phyloP scores from a whole-genome alignment of 1,140 invertebrate genomes.

The Notospermus geniculatus region DNA sequence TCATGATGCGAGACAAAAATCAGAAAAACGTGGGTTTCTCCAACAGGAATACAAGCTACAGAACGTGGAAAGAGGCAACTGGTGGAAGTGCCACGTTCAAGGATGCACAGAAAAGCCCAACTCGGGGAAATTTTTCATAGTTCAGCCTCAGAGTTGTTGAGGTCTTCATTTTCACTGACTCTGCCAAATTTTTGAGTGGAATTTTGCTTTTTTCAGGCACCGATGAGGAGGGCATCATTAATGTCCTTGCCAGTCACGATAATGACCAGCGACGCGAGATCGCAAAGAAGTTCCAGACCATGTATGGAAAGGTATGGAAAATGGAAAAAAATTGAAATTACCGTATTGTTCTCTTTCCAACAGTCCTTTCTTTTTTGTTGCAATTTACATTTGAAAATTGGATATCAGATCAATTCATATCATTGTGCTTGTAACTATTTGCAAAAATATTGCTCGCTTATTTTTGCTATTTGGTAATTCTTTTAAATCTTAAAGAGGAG shows the following conservation, averaged over 20 bases:
- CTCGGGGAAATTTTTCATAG: too few relatives aligned
- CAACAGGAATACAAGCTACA: not conserved
- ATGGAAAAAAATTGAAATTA: not conserved
- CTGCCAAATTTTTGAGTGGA: not conserved
- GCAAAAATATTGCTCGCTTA: too few relatives aligned
- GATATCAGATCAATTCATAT: too few relatives aligned
- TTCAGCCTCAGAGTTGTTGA: not conserved
- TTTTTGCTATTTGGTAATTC: too few relatives aligned
- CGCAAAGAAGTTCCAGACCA: conserved; percentile 82
- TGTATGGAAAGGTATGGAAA: conserved; percentile 79
- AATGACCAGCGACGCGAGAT: conserved; percentile 87
- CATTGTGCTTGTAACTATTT: too few relatives aligned
- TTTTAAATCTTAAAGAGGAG: too few relatives aligned
- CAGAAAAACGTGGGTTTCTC: too few relatives aligned
- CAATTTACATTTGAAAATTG: too few relatives aligned
- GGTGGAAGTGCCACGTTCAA: too few relatives aligned
- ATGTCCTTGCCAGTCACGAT: conserved; percentile 78
- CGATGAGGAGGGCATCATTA: conserved; percentile 86
- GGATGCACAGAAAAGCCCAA: too few relatives aligned
- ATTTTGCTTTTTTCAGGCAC: conserved; percentile 60
- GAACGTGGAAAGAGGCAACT: too few relatives aligned
- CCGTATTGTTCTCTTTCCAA: not conserved
- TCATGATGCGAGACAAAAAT: too few relatives aligned
- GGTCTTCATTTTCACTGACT: not conserved
- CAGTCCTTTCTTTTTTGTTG: not conserved